Conservation (phyloP, 1,140 invertebrate genomes). For the Olivierus martensii region DNA sequence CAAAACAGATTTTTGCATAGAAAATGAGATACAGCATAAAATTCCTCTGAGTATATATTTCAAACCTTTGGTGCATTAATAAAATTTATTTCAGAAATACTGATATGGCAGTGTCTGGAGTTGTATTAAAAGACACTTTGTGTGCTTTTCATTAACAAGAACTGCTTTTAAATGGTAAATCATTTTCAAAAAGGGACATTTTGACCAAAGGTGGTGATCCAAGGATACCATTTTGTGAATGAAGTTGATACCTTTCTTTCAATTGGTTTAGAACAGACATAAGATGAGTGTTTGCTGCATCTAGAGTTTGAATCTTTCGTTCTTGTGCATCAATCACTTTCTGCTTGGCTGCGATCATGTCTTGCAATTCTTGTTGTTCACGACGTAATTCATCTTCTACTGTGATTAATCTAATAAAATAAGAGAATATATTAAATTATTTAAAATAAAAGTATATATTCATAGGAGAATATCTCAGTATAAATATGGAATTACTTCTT, state of each 20-base stretch:
- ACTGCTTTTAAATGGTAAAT: slow-evolving; percentile 14
- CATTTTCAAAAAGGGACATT: slow-evolving; percentile 16
- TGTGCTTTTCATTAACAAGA: slow-evolving; percentile 6
- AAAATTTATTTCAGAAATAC: too few relatives aligned
- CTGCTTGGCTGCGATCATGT: slow-evolving; percentile 27
- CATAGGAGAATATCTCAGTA: too few relatives aligned
- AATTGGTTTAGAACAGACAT: slow-evolving; percentile 25
- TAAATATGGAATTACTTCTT: too few relatives aligned
- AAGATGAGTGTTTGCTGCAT: slow-evolving; percentile 27
- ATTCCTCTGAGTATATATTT: too few relatives aligned
- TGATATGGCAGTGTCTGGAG: too few relatives aligned
- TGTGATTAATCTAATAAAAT: slow-evolving; percentile 23
- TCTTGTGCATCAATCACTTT: slow-evolving; percentile 30
- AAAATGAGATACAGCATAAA: too few relatives aligned
- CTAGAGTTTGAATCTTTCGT: slow-evolving; percentile 26
- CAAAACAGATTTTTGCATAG: too few relatives aligned
- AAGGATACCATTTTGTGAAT: background rate
- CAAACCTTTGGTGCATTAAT: too few relatives aligned
- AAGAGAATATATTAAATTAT: background rate
- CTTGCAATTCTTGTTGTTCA: slow-evolving; percentile 28
- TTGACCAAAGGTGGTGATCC: background rate
- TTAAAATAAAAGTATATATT: too few relatives aligned
- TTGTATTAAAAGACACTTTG: too few relatives aligned
- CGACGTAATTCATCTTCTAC: slow-evolving; percentile 29
- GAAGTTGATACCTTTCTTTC: slow-evolving; percentile 17